Conservation (phyloP, 2,797 vertebrate species). For the Phrynocephalus guinanensis region DNA sequence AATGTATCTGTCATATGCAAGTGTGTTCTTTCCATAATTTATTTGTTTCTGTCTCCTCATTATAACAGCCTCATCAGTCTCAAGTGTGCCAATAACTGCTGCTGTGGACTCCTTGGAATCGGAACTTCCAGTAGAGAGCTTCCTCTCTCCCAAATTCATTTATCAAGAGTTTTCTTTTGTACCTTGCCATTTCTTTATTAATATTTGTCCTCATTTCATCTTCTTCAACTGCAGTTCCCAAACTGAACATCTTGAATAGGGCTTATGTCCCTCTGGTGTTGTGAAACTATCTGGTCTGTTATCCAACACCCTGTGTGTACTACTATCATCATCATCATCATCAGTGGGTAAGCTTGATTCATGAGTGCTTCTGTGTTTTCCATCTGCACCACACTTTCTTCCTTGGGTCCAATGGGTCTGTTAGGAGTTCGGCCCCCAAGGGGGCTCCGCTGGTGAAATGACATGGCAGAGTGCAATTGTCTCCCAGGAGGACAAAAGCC, state of each 20-base stretch:
- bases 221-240: conserved; percentile 87
- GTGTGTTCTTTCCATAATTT: conserved; percentile 96
- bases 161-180: conserved; percentile 91
- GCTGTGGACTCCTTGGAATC: conserved; percentile 88
- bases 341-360: conserved; percentile 37
- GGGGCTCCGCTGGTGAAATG: conserved; percentile 56
- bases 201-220: conserved; percentile 84
- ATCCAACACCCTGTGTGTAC: conserved; percentile 13
- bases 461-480: conserved; percentile 34
- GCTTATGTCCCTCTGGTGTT: conserved; percentile 85
- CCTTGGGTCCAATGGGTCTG: conserved; percentile 78
- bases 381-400: conserved; percentile 83
- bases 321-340: not conserved
- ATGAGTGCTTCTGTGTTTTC: conserved; percentile 68
- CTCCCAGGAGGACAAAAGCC: not conserved
- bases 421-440: not conserved
- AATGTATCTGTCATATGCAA: conserved; percentile 93
- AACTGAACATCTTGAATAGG: conserved; percentile 79
- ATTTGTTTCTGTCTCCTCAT: conserved; percentile 97
- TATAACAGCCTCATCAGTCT: conserved; percentile 90
- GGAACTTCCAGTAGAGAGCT: conserved; percentile 91
- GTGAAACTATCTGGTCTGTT: conserved; percentile 82
- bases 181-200: conserved; percentile 86
- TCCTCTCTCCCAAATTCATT: conserved; percentile 87
- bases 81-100: conserved; percentile 81